A percentile compares a stretch with the other conserved stretches of the same genome.
Evolutionary conservation across 2,888 invertebrate species (phyloP).

Genomic region (Cheilosia impressa): DNA sequence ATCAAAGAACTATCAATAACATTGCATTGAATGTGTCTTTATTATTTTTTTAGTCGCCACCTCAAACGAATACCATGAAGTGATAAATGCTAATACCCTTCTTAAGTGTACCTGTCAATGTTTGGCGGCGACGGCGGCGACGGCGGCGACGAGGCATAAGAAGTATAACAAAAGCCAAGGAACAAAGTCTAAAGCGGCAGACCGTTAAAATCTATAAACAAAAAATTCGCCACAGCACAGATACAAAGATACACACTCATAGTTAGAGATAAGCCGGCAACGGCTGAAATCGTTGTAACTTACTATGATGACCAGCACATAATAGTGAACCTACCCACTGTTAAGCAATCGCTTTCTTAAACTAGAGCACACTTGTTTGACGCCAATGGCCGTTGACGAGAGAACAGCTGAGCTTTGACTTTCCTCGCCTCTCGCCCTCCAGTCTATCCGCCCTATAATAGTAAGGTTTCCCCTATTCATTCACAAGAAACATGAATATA

Average conservation of each 20-base stretch:
- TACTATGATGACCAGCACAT: slow-evolving; percentile 30
- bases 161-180: slow-evolving; percentile 10
- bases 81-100: slow-evolving; percentile 34
- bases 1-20: neutral
- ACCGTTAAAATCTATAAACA: neutral
- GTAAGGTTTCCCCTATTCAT: slow-evolving; percentile 52
- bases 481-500: slow-evolving; percentile 56
- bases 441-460: neutral
- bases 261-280: slow-evolving; percentile 46
- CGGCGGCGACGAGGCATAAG: too few species aligned
- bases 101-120: slow-evolving; percentile 32
- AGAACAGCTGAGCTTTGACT: slow-evolving; percentile 63
- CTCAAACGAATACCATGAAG: neutral
- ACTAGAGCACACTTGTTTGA: slow-evolving; percentile 62
- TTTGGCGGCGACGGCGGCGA: neutral
- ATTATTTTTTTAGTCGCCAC: too few species aligned
- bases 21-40: neutral
- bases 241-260: slow-evolving; percentile 4
- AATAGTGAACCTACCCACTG: slow-evolving; percentile 49
- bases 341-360: slow-evolving; percentile 54
- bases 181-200: slow-evolving; percentile 35
- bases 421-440: neutral
- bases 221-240: neutral
- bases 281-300: neutral
- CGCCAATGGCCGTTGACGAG: slow-evolving; percentile 61